A percentile compares a stretch with the other conserved stretches of the same genome.
phyloP scores from a whole-genome alignment of 2,113 vertebrate genomes.

The Leuciscus idus region DNA sequence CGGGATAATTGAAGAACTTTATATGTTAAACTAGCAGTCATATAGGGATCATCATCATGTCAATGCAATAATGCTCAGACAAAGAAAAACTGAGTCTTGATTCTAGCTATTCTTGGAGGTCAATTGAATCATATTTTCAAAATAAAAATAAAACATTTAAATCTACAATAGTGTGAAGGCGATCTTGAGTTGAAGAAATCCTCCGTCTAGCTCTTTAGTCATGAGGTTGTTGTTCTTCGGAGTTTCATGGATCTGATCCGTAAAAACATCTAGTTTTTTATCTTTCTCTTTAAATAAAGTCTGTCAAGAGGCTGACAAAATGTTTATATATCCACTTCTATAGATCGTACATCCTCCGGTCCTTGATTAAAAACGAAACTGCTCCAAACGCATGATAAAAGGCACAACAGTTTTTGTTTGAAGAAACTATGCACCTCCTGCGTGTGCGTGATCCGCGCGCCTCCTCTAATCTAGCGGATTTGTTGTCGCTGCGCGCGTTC shows the following conservation, averaged over 20 bases:
- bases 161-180: background rate
- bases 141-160: background rate
- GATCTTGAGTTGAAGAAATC: slow-evolving; percentile 1
- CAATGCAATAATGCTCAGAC: slow-evolving; percentile 14
- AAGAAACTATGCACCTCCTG: slow-evolving; percentile 44
- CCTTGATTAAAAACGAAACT: background rate
- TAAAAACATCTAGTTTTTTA: background rate
- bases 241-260: slow-evolving; percentile 7
- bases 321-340: background rate
- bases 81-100: background rate
- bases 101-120: background rate
- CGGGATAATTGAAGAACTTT: background rate
- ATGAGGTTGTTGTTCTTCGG: slow-evolving; percentile 33
- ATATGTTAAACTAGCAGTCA: background rate
- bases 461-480: slow-evolving; percentile 70
- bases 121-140: background rate
- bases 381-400: background rate
- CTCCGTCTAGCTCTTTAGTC: background rate
- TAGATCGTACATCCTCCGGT: background rate
- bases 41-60: background rate
- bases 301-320: background rate
- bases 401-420: slow-evolving; percentile 25
- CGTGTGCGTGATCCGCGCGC: slow-evolving; percentile 45
- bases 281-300: background rate
- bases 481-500: slow-evolving; percentile 67